Base-by-base conservation (phyloP, 2,888 invertebrate genomes). In the Tubulanus polymorphus region DNA sequence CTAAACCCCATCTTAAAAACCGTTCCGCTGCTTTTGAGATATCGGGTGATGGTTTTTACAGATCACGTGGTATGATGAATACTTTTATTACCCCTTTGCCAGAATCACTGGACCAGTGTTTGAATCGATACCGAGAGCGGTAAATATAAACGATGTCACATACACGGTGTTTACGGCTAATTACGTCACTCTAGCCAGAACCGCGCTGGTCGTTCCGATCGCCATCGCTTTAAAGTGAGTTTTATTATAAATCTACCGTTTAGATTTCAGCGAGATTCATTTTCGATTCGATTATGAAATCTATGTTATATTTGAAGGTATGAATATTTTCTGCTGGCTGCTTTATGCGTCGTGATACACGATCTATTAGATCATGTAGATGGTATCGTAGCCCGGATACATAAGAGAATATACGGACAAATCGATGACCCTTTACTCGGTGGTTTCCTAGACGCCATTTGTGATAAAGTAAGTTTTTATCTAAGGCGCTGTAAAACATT, bases 401-500 rank as follows among this genome's bases (percentile, higher is more conserved):
- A 73, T 37, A 66, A 63, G 53, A 53, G 60, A 25, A 56, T 64
- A 12, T 67, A 66, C 54, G 70, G 70, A 5, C 63, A 63, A n/a
- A 54, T 70, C 15, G 73, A 73, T 51, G 73, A 73, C 51, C 71
- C 72, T 18, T 46, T 72, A 5, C 61, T 73, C 2, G 73, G 72
- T 3, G 70, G 72, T 1, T 73, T 73, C 57, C 69, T 73, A 69
- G 72, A 73, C 52, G 73, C 72, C 1, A 72, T 73, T 53, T 73
- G 73, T 64, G 73, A 73, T 55, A 73, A 73, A 64, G 71, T 70
- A 37, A 10, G 10, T 35, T n/a, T n/a, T 35, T 10, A 10, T 35
- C 35, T 35, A 35, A 35, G 35, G n/a, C n/a, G 10, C 12, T 35
- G 35, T 35, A 10, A 12, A 35, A 12, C 35, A 35, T 35, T 35